Evolutionary conservation across 1,140 invertebrate genomes (phyloP).

Genomic region (Popillia japonica): DNA sequence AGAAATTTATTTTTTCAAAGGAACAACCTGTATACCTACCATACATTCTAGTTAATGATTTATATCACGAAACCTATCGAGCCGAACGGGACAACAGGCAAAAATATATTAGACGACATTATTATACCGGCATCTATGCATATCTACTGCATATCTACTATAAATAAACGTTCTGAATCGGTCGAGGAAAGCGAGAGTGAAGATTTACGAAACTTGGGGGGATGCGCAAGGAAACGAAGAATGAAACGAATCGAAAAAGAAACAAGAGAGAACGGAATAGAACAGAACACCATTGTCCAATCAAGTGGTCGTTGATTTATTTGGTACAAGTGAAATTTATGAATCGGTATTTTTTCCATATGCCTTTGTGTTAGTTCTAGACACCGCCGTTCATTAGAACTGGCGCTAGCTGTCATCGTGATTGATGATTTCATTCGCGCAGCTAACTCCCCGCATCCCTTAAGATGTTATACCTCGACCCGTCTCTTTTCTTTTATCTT

Average conservation of each 20-base stretch:
- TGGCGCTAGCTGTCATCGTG: conserved; percentile 37
- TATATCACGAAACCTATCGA: too few relatives aligned
- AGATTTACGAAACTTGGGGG: not conserved
- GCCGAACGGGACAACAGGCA: too few relatives aligned
- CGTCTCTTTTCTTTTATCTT: not conserved
- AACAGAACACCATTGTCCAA: conserved; percentile 35
- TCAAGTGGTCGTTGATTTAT: conserved; percentile 36
- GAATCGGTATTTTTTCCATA: conserved; percentile 38
- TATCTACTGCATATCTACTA: not conserved
- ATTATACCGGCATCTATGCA: too few relatives aligned
- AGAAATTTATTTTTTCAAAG: too few relatives aligned
- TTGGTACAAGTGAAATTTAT: conserved; percentile 37
- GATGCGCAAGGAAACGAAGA: not conserved
- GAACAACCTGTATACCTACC: too few relatives aligned
- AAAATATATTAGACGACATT: too few relatives aligned
- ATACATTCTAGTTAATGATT: too few relatives aligned
- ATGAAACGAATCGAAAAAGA: not conserved
- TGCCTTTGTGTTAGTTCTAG: conserved; percentile 36
- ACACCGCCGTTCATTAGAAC: conserved; percentile 38
- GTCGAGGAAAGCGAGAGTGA: not conserved
- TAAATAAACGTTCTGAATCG: not conserved
- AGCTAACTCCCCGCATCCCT: conserved; percentile 7
- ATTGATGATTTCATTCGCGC: conserved; percentile 37
- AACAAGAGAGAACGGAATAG: conserved; percentile 14
- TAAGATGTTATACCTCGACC: not conserved